A percentile compares a stretch with the other conserved stretches of the same genome.
phyloP scores from a whole-genome alignment of 2,113 vertebrate species.

The Eulemur rufifrons region DNA sequence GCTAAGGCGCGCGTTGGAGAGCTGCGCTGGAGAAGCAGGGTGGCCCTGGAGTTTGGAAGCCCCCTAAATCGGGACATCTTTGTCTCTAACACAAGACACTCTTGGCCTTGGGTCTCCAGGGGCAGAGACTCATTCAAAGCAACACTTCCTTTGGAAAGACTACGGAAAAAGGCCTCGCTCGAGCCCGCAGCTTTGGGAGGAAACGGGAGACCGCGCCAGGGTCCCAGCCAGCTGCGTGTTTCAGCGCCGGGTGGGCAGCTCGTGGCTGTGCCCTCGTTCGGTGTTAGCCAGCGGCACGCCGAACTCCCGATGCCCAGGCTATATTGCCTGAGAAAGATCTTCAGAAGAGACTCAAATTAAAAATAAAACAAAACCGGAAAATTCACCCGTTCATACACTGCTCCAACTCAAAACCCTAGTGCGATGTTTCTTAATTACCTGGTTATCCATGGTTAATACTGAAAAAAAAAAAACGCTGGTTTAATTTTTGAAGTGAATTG shows the following conservation, averaged over 20 bases:
- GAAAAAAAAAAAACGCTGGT: background rate
- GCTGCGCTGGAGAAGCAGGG: fast-evolving
- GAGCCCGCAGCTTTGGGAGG: background rate
- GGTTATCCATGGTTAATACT: background rate
- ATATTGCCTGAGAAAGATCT: background rate
- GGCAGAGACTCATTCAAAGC: background rate
- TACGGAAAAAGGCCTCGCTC: fast-evolving
- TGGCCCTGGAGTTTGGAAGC: background rate
- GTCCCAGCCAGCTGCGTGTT: fast-evolving
- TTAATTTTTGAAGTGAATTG: background rate
- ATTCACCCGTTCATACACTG: background rate
- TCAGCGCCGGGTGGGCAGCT: fast-evolving
- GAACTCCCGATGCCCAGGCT: too few relatives aligned
- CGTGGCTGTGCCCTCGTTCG: background rate
- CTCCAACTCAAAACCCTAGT: background rate
- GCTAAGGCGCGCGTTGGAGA: fast-evolving
- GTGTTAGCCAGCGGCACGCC: background rate
- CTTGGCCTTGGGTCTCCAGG: background rate
- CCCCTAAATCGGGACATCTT: background rate
- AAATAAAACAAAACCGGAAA: background rate
- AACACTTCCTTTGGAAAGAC: background rate
- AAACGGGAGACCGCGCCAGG: fast-evolving
- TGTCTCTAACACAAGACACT: background rate
- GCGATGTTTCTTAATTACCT: background rate
- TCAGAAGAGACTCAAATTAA: background rate